These are phyloP conservation scores for Polydrusus tereticollis DNA, from an alignment of 2,888 invertebrate species.

Conservation along the genomic window DNA sequence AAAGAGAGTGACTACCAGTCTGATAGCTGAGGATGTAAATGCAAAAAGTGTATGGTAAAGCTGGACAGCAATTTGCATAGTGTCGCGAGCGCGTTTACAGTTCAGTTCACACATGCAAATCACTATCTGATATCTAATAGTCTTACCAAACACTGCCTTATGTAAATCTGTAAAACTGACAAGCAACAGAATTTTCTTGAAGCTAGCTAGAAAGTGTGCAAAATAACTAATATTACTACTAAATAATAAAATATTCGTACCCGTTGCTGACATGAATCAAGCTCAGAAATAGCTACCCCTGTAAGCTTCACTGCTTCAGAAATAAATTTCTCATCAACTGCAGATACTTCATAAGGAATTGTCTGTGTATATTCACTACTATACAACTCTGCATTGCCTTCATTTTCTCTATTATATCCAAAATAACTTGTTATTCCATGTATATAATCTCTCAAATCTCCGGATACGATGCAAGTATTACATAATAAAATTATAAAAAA, in stretches of 20 bases:
- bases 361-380: slow-evolving; percentile 56
- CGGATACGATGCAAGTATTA: slow-evolving; percentile 8
- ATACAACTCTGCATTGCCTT: slow-evolving; percentile 46
- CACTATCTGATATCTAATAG: no score
- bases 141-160: no score
- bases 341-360: slow-evolving; percentile 71
- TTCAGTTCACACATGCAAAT: no score
- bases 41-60: no score
- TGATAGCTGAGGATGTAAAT: no score
- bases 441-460: slow-evolving; percentile 54
- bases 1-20: no score
- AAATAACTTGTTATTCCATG: slow-evolving; percentile 56
- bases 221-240: not conserved
- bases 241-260: slow-evolving; percentile 59
- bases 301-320: slow-evolving; percentile 73
- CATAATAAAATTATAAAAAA: slow-evolving; percentile 6
- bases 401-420: slow-evolving; percentile 48
- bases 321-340: slow-evolving; percentile 74
- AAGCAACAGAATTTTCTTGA: not conserved
- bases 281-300: slow-evolving; percentile 70
- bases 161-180: no score
- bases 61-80: no score
- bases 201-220: not conserved
- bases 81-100: no score
- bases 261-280: slow-evolving; percentile 76